Base-by-base conservation (phyloP, 2,888 invertebrate genomes). In the Hoplodrina ambigua region DNA sequence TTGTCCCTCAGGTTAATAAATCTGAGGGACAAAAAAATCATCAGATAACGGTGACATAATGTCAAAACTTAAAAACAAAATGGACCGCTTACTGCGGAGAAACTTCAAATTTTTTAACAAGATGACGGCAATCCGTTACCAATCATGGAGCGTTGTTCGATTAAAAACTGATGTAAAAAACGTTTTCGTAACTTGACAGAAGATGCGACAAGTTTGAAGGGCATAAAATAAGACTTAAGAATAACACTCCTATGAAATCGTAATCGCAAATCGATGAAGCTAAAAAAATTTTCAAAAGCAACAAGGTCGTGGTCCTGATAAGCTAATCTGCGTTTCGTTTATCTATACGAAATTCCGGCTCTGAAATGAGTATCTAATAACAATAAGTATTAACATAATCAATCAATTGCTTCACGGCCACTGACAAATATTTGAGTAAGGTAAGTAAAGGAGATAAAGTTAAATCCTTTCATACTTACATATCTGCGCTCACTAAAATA, bases 131-230 rank as follows among this genome's bases (percentile, higher is more conserved):
- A 75, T 74, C 69, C 83, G 80, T 78, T 80, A 72, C 87, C 85
- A 85, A 85, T 86, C 54, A 85, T 75, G 83, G 84, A 64, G 69
- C 54, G 70, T 72, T 69, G 82, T 69, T 56, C 17, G 30, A 70
- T 63, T 66, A 80, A 83, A 79, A 84, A 84, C 79, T 80, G 60
- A 75, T 78, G 81, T 78, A 85, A 87, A 87, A 88, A 88, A 77
- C 80, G 44, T 82, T 85, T 87, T 86, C 83, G 75, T 86, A 87
- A 81, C 75, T 83, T 66, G 65, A 46, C 65, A 64, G 37, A 52
- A 69, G 56, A 63, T 53, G 56, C 59, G 62, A 58, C 59, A 54
- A 54, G 15, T 41, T 25, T 25, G 41, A 59, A 58, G 44, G 17
- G 33, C 20, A 13, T 33, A 13, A 30, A 60, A 56, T 25, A 50